Base-by-base conservation (phyloP, 2,113 vertebrate genomes). In the Cynoglossus semilaevis region DNA sequence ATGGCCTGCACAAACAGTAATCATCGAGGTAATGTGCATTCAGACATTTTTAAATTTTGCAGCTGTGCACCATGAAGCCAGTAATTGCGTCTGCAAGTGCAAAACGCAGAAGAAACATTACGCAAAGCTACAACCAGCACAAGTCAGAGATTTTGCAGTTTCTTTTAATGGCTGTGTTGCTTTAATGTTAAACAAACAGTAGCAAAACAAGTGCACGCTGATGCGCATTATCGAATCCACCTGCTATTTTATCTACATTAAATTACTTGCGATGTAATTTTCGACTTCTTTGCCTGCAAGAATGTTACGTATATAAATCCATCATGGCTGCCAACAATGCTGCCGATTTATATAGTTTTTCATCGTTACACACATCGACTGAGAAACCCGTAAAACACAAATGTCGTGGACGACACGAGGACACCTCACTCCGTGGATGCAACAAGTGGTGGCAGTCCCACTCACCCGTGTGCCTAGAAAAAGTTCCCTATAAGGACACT, bases 361-460 rank as follows among this genome's bases (percentile, higher is more conserved):
- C 72, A 40, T 53, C 41, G 15, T 22, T 18, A 5, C 18, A 44
- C 2, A 11, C 61, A 61, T 7, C 12, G 12, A 16, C 15, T 1
- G 0, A 14, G 36, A 62, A 50, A 29, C 22, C 22, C 22, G 22
- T 29, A 29, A 6, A 29, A 29, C 22, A 29, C 22, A 29, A 4
- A 4, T 29, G 2, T 29, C 2, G 22, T 29, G 22, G 22, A 29
- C 22, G 22, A 29, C 2, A 6, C 3, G 22, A 29, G 6, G 22
- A 6, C 2, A 6, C 22, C 63, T 43, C 15, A 14, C 38, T 12
- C 38, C 12, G 38, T 50, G 51, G 49, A 8, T 44, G 62, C 74
- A 80, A 82, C 74, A 65, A 53, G 74, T 81, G 84, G 69, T 76
- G 74, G 73, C 47, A 62, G 84, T 77, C 79, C 66, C 76, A 90